Evolutionary conservation across 1,140 invertebrate genomes (phyloP).

Genomic region (Eubasilissa regina): DNA sequence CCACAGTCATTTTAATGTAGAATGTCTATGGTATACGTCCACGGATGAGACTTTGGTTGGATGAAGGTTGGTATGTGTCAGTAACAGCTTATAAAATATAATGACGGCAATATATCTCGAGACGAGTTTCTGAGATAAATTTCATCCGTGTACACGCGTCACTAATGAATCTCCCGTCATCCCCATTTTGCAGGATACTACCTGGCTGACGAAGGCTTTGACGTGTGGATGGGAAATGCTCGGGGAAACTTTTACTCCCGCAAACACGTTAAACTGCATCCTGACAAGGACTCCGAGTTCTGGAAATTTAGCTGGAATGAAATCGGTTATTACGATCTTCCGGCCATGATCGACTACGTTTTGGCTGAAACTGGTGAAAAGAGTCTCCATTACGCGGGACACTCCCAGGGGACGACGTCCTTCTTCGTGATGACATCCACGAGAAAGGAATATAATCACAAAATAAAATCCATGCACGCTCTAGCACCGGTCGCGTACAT

Average conservation of each 20-base stretch:
- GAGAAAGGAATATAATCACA: conserved; percentile 76
- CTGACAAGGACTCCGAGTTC: conserved; percentile 68
- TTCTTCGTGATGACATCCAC: conserved; percentile 75
- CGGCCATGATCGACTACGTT: conserved; percentile 76
- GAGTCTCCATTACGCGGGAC: conserved; percentile 73
- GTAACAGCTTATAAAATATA: too few species aligned
- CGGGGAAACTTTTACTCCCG: conserved; percentile 82
- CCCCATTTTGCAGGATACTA: conserved; percentile 61
- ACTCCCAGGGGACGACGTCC: conserved; percentile 75
- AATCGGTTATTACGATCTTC: conserved; percentile 77
- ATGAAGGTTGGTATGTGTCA: too few species aligned
- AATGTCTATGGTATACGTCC: too few species aligned
- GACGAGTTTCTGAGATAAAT: too few species aligned
- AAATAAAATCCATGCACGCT: conserved; percentile 73
- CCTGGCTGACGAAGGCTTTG: conserved; percentile 76
- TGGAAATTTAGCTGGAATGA: conserved; percentile 81
- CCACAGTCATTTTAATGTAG: too few species aligned
- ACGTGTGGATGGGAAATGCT: conserved; percentile 81
- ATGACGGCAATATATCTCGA: too few species aligned
- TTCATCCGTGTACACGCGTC: too few species aligned
- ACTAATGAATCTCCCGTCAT: too few species aligned
- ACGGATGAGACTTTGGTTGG: too few species aligned
- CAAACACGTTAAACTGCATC: conserved; percentile 71
- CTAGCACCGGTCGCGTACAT: conserved; percentile 76
- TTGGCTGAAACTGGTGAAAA: conserved; percentile 66